Evolutionary conservation across 2,888 invertebrate species (phyloP).

Genomic region (Drosophila fulvimacula): DNA sequence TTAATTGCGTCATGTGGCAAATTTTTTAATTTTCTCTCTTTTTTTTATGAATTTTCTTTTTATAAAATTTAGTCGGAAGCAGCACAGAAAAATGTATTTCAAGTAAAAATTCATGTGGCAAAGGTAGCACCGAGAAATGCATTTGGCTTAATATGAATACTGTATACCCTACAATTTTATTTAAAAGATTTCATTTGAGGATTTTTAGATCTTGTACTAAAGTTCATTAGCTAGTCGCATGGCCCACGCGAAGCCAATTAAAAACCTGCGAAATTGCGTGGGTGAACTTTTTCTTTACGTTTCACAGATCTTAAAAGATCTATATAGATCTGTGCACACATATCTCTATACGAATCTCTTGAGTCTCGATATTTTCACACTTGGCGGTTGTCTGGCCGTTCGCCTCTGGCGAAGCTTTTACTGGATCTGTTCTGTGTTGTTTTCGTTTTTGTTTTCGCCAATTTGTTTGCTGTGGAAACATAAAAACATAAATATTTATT

Average conservation of each 20-base stretch:
- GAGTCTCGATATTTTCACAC: slow-evolving; percentile 59
- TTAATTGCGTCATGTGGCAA: slow-evolving; percentile 54
- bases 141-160: not conserved
- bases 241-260: slow-evolving; percentile 13
- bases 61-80: slow-evolving; percentile 13
- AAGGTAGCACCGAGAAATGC: not conserved
- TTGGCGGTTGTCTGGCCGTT: slow-evolving; percentile 48
- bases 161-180: slow-evolving; percentile 7
- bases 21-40: slow-evolving; percentile 7
- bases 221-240: slow-evolving; percentile 29
- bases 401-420: slow-evolving; percentile 16
- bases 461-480: slow-evolving; percentile 46
- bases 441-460: slow-evolving; percentile 18
- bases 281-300: slow-evolving; percentile 37
- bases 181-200: not conserved
- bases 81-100: slow-evolving; percentile 1
- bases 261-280: slow-evolving; percentile 54
- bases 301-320: slow-evolving; percentile 27
- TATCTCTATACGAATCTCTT: slow-evolving; percentile 30
- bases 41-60: slow-evolving; percentile 25
- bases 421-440: slow-evolving; percentile 21
- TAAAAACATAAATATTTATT: slow-evolving; percentile 66
- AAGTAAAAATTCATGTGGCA: slow-evolving; percentile 2
- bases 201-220: slow-evolving; percentile 3
- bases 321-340: not conserved